phyloP scores from a whole-genome alignment of 1,140 invertebrate genomes.

The Drosophila pectinifera region DNA sequence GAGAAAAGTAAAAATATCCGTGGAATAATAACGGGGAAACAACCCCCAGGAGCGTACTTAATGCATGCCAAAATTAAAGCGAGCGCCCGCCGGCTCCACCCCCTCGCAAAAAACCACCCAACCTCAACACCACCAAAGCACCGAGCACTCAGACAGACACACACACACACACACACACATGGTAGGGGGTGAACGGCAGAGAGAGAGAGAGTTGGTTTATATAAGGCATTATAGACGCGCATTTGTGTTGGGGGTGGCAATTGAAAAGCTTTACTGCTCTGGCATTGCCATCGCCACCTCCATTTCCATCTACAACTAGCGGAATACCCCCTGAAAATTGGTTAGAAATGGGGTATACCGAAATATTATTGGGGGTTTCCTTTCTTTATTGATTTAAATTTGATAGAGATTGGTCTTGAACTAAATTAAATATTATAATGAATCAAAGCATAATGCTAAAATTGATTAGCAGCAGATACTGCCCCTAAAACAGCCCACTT shows the following conservation, averaged over 20 bases:
- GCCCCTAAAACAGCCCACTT: neutral
- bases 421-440: too few relatives aligned
- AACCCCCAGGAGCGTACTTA: conserved; percentile 80
- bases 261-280: conserved; percentile 80
- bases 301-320: conserved; percentile 40
- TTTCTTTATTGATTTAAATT: too few relatives aligned
- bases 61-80: conserved; percentile 83
- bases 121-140: conserved; percentile 41
- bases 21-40: conserved; percentile 63
- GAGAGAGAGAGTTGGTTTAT: conserved; percentile 56
- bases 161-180: conserved; percentile 27
- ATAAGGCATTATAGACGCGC: conserved; percentile 81
- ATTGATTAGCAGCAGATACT: too few relatives aligned
- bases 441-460: too few relatives aligned
- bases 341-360: conserved; percentile 11
- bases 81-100: conserved; percentile 36
- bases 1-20: conserved; percentile 31
- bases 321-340: conserved; percentile 23
- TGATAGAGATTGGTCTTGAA: neutral
- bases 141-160: conserved; percentile 54
- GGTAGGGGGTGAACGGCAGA: conserved; percentile 6
- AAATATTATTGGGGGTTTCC: neutral
- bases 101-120: conserved; percentile 28
- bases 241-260: conserved; percentile 76
- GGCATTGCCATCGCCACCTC: conserved; percentile 41